Conservation (phyloP, 2,888 invertebrate species). For the Ferdinandea cuprea region DNA sequence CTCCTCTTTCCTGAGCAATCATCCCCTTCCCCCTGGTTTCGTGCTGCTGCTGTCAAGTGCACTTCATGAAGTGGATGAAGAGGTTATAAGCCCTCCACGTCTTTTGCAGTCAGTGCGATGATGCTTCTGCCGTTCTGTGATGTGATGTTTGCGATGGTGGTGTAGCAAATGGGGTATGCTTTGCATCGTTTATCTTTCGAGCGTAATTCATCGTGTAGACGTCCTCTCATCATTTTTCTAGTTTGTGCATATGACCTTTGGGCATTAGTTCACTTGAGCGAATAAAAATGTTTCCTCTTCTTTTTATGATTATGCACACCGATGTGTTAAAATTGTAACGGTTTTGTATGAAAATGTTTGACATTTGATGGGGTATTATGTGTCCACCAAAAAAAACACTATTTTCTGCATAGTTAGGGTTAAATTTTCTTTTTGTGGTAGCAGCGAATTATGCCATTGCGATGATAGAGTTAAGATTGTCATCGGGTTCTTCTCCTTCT, state of each 20-base stretch:
- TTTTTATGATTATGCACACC: background rate
- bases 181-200: constrained; percentile 68
- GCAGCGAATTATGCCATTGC: no score
- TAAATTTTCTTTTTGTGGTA: no score
- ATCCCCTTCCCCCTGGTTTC: constrained; percentile 26
- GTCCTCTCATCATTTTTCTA: constrained; percentile 56
- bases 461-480: no score
- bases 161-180: constrained; percentile 57
- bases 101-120: constrained; percentile 70
- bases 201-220: constrained; percentile 64
- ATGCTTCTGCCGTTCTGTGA: constrained; percentile 40
- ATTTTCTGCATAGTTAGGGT: background rate
- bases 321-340: constrained; percentile 18
- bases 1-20: constrained; percentile 24
- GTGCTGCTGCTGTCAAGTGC: constrained; percentile 68
- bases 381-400: background rate
- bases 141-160: constrained; percentile 47
- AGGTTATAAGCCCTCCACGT: constrained; percentile 72
- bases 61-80: constrained; percentile 75
- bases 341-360: constrained; percentile 2
- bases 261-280: constrained; percentile 44
- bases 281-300: constrained; percentile 27
- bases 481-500: no score
- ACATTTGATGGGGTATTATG: background rate
- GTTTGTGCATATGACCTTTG: constrained; percentile 62